Percentiles rank a stretch among this genome's conserved stretches.
These are phyloP conservation scores for Gambusia affinis DNA, from an alignment of 2,113 vertebrate genomes.

Conservation along the genomic window DNA sequence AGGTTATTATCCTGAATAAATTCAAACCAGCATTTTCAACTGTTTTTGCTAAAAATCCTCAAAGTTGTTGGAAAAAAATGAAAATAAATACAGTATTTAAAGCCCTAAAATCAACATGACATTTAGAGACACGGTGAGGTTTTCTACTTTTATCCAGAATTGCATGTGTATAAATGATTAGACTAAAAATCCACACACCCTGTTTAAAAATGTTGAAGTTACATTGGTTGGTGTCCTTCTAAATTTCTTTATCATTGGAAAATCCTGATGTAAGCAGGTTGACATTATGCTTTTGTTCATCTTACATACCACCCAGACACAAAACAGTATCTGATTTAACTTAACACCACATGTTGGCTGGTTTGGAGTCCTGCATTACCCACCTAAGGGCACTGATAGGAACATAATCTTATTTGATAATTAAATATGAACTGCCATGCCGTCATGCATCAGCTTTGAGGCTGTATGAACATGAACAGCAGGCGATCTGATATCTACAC, in stretches of 20 bases:
- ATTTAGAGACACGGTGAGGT: no score
- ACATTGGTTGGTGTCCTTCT: neutral
- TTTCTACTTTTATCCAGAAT: no score
- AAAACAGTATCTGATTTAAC: conserved; percentile 9
- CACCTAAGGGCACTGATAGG: conserved; percentile 20
- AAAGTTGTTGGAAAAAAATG: no score
- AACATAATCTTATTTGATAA: conserved; percentile 35
- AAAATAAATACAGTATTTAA: no score
- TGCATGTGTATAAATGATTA: no score
- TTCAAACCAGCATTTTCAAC: no score
- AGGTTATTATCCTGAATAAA: neutral
- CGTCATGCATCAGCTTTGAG: conserved; percentile 6
- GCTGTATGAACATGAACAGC: neutral
- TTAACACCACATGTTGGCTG: conserved; percentile 4
- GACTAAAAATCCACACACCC: no score
- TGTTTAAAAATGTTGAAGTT: no score
- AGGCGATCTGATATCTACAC: conserved; percentile 25
- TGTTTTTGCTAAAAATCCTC: no score
- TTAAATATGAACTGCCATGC: neutral
- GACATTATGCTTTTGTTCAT: conserved; percentile 2
- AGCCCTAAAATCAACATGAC: no score
- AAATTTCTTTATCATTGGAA: conserved; percentile 1
- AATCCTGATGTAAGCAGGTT: conserved; percentile 4
- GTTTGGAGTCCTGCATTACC: conserved; percentile 8
- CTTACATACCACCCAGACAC: neutral